Base-by-base conservation (phyloP, 2,888 invertebrate genomes). In the Andricus quercusramuli region DNA sequence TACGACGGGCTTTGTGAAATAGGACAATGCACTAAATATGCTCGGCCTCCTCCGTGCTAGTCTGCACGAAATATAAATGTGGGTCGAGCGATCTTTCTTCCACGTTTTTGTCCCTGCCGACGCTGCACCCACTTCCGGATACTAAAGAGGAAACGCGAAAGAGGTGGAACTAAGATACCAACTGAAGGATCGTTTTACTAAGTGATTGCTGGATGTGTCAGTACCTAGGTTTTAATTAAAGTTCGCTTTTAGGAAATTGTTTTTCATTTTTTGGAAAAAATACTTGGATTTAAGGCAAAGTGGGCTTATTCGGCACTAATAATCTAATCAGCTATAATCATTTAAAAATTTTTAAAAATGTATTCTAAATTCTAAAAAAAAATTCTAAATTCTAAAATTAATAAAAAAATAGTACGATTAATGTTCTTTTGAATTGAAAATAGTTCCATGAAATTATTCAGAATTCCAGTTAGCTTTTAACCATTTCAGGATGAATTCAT, bases 11-110 rank as follows among this genome's bases (percentile, higher is more conserved):
- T 88, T 87, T 86, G 85, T 85, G 83, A 88, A 90, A 90, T 87
- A 85, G 88, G 86, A 90, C 88, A 88, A 88, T 88, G 86, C 83
- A 87, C 88, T 89, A 88, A 89, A 90, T 88, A 88, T 89, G 88
- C 86, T 84, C 80, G 25, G 62, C 62, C 62, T 62, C 62, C 25
- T 62, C 62, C 25, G 62, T 4, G 68, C 70, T 64, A 29, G 65
- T 68, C 25, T 65, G 47, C 66, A 76, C 80, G 67, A 82, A 85
- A 83, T 85, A 85, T 85, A 85, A 86, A 88, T 85, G 84, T 83
- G 78, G 80, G 81, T 82, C 78, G 78, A 78, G 77, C 78, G 78
- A 78, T 83, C 83, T 82, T 84, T 85, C 85, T 85, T 85, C 81
- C 80, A 70, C 78, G 85, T 81, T 87, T 85, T 84, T 86, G 22